A percentile compares a stretch with the other conserved stretches of the same genome.
These are phyloP conservation scores for Ciconia boyciana DNA, from an alignment of 2,113 vertebrate genomes.

Conservation along the genomic window DNA sequence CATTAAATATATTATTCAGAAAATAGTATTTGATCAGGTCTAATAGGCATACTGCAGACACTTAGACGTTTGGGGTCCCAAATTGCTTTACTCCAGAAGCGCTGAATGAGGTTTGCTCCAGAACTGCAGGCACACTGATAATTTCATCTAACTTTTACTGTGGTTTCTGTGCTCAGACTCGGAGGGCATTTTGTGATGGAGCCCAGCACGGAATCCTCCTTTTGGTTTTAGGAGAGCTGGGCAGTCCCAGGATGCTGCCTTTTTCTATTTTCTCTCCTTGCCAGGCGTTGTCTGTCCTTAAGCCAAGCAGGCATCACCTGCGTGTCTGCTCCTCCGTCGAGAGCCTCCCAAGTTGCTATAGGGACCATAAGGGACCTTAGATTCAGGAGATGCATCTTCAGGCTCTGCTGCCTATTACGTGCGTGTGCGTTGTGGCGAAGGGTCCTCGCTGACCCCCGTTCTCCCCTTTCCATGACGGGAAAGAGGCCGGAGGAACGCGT, in stretches of 20 bases:
- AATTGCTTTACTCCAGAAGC: background rate
- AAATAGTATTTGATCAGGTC: conserved; percentile 42
- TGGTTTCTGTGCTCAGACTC: background rate
- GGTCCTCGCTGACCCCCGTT: background rate
- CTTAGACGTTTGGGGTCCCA: background rate
- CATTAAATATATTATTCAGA: conserved; percentile 40
- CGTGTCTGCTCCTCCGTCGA: rapidly evolving
- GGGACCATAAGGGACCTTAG: background rate
- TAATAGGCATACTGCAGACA: background rate
- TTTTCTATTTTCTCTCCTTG: background rate
- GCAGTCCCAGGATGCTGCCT: rapidly evolving
- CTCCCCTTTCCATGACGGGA: rapidly evolving
- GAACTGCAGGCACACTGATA: background rate
- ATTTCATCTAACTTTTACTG: background rate
- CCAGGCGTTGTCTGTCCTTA: background rate
- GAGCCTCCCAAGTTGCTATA: background rate
- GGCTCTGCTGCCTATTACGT: background rate
- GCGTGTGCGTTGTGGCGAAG: rapidly evolving
- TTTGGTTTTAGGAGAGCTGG: background rate
- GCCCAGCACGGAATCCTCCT: background rate
- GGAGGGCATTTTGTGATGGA: background rate
- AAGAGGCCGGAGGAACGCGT: background rate
- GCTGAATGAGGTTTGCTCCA: background rate
- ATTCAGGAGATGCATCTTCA: background rate
- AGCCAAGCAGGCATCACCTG: background rate